phyloP scores from a whole-genome alignment of 2,797 vertebrate species.

The Helostoma temminkii region DNA sequence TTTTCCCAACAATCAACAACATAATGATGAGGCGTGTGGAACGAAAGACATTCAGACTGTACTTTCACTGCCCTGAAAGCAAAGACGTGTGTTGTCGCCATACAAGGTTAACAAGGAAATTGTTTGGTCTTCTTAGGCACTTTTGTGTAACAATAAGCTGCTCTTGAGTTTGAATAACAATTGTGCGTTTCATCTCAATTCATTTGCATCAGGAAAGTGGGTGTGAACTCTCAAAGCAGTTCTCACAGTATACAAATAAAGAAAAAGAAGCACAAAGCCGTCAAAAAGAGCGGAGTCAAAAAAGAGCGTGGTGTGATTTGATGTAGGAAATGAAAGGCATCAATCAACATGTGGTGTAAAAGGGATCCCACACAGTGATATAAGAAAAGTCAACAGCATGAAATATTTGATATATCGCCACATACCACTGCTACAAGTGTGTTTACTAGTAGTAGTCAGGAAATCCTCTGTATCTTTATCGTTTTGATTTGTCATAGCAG shows the following conservation, averaged over 20 bases:
- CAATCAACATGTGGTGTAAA: conserved; percentile 9
- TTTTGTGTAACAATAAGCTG: conserved; percentile 28
- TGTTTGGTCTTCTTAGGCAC: conserved; percentile 15
- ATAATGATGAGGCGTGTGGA: conserved; percentile 72
- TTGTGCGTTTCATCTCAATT: conserved; percentile 39
- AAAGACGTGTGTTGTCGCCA: conserved; percentile 42
- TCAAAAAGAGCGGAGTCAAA: no score
- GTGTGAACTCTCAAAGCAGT: conserved; percentile 47
- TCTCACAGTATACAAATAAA: conserved; percentile 25
- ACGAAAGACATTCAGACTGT: conserved; percentile 64
- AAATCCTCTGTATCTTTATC: conserved; percentile 6
- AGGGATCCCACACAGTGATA: neutral
- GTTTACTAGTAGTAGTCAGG: neutral
- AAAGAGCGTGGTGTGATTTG: conserved; percentile 11
- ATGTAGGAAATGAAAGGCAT: conserved; percentile 34
- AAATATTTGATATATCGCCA: neutral
- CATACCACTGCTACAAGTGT: neutral
- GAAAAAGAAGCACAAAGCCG: conserved; percentile 3
- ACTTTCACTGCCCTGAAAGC: conserved; percentile 54
- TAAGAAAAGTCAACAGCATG: neutral
- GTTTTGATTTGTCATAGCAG: conserved; percentile 3
- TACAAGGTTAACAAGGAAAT: conserved; percentile 57
- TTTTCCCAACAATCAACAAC: conserved; percentile 76
- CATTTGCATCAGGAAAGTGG: conserved; percentile 35
- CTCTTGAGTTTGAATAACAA: conserved; percentile 28